A percentile compares a stretch with the other conserved stretches of the same genome.
These are phyloP conservation scores for Quadroppia sp. DNA, from an alignment of 2,888 invertebrate genomes.

Conservation along the genomic window DNA sequence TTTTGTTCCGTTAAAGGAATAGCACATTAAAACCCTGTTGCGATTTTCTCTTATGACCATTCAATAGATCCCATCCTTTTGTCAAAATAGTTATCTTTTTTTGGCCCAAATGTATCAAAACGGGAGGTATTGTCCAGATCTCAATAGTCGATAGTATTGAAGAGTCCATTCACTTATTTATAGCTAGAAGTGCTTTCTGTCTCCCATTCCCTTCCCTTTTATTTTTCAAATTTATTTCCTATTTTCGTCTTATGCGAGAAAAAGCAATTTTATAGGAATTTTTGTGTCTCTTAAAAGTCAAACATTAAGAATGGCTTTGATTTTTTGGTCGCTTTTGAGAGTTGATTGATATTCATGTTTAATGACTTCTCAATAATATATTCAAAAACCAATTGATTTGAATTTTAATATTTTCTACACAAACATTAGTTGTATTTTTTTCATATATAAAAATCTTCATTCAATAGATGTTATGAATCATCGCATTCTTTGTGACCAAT, in stretches of 20 bases:
- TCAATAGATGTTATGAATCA: constrained; percentile 6
- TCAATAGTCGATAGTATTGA: background rate
- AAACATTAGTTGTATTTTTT: too few relatives aligned
- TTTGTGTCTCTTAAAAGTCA: background rate
- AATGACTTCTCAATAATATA: too few relatives aligned
- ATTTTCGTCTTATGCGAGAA: background rate
- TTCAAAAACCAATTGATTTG: too few relatives aligned
- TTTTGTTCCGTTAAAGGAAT: background rate
- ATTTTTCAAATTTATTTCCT: background rate
- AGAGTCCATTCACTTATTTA: background rate
- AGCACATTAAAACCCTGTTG: constrained; percentile 24
- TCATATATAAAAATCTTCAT: background rate
- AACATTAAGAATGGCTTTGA: too few relatives aligned
- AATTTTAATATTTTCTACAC: too few relatives aligned
- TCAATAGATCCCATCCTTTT: constrained; percentile 23
- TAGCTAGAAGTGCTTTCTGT: constrained; percentile 14
- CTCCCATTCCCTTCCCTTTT: too few relatives aligned
- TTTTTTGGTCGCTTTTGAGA: too few relatives aligned
- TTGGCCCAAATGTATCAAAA: background rate
- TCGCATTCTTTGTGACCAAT: constrained; percentile 35
- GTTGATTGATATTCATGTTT: too few relatives aligned
- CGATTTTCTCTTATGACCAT: constrained; percentile 4
- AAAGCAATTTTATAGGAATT: background rate
- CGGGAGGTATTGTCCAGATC: background rate
- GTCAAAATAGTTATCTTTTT: constrained; percentile 16